These are phyloP conservation scores for Ceratothoa steindachneri DNA, from an alignment of 2,888 invertebrate species.

Conservation along the genomic window DNA sequence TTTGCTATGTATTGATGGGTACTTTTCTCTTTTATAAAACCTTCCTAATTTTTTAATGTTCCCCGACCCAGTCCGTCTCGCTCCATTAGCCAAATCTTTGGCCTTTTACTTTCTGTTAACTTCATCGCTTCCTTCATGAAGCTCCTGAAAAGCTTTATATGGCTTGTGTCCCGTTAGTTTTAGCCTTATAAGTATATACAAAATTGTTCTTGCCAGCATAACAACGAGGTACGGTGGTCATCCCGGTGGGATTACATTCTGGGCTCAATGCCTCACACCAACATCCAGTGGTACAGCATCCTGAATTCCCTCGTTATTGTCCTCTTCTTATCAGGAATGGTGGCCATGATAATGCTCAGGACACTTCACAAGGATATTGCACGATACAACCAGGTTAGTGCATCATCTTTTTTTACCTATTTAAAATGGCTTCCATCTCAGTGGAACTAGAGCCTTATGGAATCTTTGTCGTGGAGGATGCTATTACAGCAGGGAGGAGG, in stretches of 20 bases:
- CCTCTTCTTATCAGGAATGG: constrained; percentile 95
- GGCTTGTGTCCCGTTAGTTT: background rate
- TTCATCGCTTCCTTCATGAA: too few relatives aligned
- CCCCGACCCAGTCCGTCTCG: too few relatives aligned
- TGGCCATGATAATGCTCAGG: constrained; percentile 95
- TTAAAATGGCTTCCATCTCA: too few relatives aligned
- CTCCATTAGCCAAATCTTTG: too few relatives aligned
- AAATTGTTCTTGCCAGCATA: constrained; percentile 54
- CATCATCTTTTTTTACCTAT: too few relatives aligned
- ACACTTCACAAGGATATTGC: constrained; percentile 98
- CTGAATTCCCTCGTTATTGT: constrained; percentile 96
- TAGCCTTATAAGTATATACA: background rate
- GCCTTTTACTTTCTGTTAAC: too few relatives aligned
- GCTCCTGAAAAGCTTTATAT: background rate
- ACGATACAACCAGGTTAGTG: constrained; percentile 83
- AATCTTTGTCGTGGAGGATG: background rate
- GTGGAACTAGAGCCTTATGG: background rate
- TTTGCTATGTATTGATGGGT: too few relatives aligned
- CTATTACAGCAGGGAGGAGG: background rate
- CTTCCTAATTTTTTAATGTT: too few relatives aligned
- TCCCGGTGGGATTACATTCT: constrained; percentile 99
- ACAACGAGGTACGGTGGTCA: constrained; percentile 90
- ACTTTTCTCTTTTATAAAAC: too few relatives aligned
- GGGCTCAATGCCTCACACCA: constrained; percentile 96
- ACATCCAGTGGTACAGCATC: constrained; percentile 99